Conservation (phyloP, 2,113 vertebrate genomes). For the Ornithorhynchus anatinus region DNA sequence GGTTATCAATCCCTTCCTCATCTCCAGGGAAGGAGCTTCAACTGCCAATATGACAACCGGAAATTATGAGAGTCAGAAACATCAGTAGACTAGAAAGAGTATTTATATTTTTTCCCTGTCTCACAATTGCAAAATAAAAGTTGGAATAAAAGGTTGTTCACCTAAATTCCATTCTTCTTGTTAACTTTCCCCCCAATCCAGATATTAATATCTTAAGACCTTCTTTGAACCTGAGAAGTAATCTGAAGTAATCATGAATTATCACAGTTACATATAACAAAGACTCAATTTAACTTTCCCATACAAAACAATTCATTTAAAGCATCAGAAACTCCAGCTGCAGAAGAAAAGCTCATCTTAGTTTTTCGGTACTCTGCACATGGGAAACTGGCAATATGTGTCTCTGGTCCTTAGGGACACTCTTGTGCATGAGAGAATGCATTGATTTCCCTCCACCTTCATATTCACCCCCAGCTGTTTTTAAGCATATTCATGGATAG, state of each 20-base stretch:
- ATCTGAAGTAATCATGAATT: conserved; percentile 58
- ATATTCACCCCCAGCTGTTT: background rate
- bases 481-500: background rate
- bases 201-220: too few relatives aligned
- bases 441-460: background rate
- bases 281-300: conserved; percentile 46
- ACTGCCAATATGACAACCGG: too few relatives aligned
- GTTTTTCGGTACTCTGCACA: background rate
- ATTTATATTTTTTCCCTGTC: too few relatives aligned
- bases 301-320: conserved; percentile 38
- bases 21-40: too few relatives aligned
- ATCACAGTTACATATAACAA: conserved; percentile 51
- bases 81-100: too few relatives aligned
- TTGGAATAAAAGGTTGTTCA: too few relatives aligned
- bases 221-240: conserved; percentile 21
- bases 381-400: background rate
- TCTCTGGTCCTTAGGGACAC: background rate
- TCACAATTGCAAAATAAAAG: too few relatives aligned
- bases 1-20: too few relatives aligned
- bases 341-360: conserved; percentile 14
- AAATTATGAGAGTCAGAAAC: too few relatives aligned
- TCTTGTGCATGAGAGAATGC: background rate
- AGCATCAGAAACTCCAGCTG: conserved; percentile 35
- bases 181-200: too few relatives aligned
- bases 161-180: too few relatives aligned